phyloP scores from a whole-genome alignment of 2,888 invertebrate genomes.

The Dermolepida albohirtum region DNA sequence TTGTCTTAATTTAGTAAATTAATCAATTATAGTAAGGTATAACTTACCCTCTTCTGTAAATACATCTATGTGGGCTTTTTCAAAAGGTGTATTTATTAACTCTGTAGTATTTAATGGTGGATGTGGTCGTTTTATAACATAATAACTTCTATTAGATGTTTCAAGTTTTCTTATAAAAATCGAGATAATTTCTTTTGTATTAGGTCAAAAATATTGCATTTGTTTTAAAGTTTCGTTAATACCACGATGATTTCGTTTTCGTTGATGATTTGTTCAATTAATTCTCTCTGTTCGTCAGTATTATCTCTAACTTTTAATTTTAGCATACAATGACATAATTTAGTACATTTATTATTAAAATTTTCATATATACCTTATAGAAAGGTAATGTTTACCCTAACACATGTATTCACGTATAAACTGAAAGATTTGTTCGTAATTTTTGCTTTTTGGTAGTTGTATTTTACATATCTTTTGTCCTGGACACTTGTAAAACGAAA shows the following conservation, averaged over 20 bases:
- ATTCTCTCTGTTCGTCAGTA: background rate
- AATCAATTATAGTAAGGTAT: conserved; percentile 27
- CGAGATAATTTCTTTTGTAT: conserved; percentile 27
- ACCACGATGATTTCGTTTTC: conserved; percentile 7
- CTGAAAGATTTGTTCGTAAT: background rate
- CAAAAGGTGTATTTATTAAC: conserved; percentile 21
- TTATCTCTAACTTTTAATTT: too few relatives aligned
- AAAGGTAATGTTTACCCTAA: background rate
- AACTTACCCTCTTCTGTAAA: conserved; percentile 12
- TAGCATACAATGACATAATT: background rate
- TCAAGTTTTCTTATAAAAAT: conserved; percentile 31
- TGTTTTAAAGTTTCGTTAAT: conserved; percentile 9
- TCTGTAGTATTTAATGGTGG: conserved; percentile 12
- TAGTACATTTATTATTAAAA: background rate
- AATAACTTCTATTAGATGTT: conserved; percentile 39
- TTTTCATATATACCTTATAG: background rate
- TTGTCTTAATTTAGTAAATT: conserved; percentile 29
- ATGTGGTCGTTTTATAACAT: conserved; percentile 28
- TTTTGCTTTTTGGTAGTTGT: background rate
- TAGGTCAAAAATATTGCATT: conserved; percentile 26
- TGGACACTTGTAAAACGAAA: background rate
- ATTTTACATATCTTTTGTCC: background rate
- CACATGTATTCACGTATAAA: background rate
- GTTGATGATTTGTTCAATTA: background rate
- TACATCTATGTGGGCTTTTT: conserved; percentile 20